Percentiles rank a stretch among this genome's conserved stretches.
These are phyloP conservation scores for Arvicanthis niloticus DNA, from an alignment of 2,113 vertebrate genomes.

Conservation along the genomic window DNA sequence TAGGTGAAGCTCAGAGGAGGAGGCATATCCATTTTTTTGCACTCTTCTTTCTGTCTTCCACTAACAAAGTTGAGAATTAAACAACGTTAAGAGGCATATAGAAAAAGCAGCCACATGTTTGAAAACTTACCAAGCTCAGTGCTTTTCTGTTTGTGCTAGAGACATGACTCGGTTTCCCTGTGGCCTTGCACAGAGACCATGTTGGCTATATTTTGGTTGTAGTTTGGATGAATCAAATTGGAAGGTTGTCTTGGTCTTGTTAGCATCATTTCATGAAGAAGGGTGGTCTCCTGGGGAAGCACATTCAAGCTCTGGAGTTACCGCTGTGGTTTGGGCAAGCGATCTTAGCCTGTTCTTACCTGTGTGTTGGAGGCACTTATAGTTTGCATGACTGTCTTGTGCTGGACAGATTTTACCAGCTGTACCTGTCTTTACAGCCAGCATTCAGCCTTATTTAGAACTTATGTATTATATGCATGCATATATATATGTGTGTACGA, in stretches of 20 bases:
- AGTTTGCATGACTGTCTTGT: neutral
- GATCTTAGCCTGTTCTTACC: neutral
- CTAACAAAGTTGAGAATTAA: neutral
- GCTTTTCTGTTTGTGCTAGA: neutral
- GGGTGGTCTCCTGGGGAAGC: neutral
- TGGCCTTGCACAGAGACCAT: neutral
- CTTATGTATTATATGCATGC: neutral
- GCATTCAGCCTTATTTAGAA: neutral
- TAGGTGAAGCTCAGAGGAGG: neutral
- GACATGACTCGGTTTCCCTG: neutral
- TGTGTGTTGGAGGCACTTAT: neutral
- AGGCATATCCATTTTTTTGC: neutral
- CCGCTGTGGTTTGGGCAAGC: neutral
- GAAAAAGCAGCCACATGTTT: neutral
- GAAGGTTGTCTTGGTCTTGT: neutral
- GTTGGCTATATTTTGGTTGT: neutral
- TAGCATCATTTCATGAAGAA: neutral
- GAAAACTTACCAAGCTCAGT: neutral
- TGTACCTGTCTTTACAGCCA: neutral
- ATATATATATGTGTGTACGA: neutral
- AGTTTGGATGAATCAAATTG: conserved; percentile 52
- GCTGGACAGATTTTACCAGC: neutral
- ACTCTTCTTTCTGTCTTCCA: neutral
- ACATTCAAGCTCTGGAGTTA: neutral
- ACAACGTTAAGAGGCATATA: neutral